Evolutionary conservation across 2,113 vertebrate species (phyloP), one percentile per base, ranked within the genome.

Genomic region (Brachyhypopomus gauderio): DNA sequence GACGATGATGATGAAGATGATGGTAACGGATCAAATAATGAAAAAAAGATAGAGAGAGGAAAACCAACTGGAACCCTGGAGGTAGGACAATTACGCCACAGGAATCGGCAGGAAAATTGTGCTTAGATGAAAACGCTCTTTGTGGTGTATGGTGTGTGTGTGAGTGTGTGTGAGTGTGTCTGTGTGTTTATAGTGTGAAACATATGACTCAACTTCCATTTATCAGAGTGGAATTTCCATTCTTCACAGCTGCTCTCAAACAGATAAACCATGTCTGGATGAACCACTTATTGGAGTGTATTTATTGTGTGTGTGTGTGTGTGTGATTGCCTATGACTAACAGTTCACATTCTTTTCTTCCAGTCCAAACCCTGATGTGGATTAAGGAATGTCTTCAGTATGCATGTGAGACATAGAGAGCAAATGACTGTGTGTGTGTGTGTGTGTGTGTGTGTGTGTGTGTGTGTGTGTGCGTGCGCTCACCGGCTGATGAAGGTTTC

Each of bases 401-500:
- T 74, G 9, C 45, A 12, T 45, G 41, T 8, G 8, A 52, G 45
- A 52, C 14, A 52, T 0, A 52, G 45, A 48, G 9, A 11, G 9
- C 5, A 48, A 48, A 9, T 30, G 72, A 27, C 27, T 75, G 52
- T 73, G 72, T 16, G 72, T 55, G 45, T n/a, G 75, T 55, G 38
- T 55, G 75, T 78, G 17, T 52, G 17, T 3, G 59, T 84, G 83
- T 89, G 55, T 62, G 45, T 25, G 73, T 76, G 66, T 52, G 11
- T 36, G 56, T 52, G 16, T 52, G 45, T 20, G 9, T 78, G 34
- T 45, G 83, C 4, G 27, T 34, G 19, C 25, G 1, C 90, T 86
- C 85, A 97, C 96, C 94, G 95, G 90, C 95, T 96, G 88, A 92
- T 93, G 78, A 95, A 98, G 73, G 89, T 85, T 6, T 99, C 98